A percentile compares a stretch with the other conserved stretches of the same genome.
Conservation (phyloP, 2,888 invertebrate genomes). For the Craniophora ligustri region DNA sequence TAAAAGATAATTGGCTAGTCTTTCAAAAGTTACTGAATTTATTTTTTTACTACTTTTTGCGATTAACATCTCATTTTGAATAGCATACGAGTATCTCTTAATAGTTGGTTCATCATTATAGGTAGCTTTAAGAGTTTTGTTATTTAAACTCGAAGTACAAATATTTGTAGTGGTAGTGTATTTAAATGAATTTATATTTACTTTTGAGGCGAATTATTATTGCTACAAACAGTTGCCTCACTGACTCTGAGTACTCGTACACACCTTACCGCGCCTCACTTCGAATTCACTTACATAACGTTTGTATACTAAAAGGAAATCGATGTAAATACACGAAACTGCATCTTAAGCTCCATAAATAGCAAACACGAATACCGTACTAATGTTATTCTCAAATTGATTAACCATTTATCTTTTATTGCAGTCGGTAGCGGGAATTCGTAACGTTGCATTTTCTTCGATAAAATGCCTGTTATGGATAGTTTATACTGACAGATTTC, state of each 20-base stretch:
- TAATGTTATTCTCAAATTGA: conserved; percentile 51
- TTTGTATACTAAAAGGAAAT: conserved; percentile 17
- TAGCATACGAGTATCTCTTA: no score
- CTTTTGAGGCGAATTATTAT: not conserved
- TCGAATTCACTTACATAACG: conserved; percentile 7
- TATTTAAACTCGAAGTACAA: no score
- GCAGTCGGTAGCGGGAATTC: conserved; percentile 44
- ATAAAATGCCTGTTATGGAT: conserved; percentile 32
- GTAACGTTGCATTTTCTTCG: conserved; percentile 35
- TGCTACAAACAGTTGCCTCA: not conserved
- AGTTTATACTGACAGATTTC: conserved; percentile 22
- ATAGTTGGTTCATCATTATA: no score
- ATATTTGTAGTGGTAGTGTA: no score
- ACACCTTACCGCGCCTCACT: not conserved
- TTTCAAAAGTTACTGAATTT: no score
- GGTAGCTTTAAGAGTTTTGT: no score
- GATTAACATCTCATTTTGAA: no score
- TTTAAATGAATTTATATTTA: no score
- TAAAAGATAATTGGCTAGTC: no score
- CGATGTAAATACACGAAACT: conserved; percentile 30
- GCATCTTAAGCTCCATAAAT: conserved; percentile 34
- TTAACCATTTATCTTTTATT: conserved; percentile 51
- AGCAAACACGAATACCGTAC: conserved; percentile 30
- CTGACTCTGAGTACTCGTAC: not conserved
- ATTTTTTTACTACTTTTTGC: no score